Evolutionary conservation across 1,140 invertebrate genomes (phyloP).

Genomic region (Drosophila ficusphila): DNA sequence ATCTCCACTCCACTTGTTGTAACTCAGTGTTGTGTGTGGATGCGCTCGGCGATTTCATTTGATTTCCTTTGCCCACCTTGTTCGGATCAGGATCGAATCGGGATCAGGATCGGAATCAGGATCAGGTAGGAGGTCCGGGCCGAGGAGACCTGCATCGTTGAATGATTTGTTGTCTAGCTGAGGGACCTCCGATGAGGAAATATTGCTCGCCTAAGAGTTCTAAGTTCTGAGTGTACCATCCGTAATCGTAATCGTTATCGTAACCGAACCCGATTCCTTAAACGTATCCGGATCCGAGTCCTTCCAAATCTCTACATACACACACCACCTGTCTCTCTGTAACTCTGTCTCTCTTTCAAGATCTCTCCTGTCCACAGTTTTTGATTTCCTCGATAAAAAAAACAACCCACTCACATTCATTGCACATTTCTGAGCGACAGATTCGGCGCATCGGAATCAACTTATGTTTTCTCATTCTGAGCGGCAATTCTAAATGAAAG

Average conservation of each 20-base stretch:
- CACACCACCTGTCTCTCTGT: conserved; percentile 26
- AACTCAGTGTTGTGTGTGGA: conserved; percentile 56
- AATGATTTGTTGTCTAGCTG: conserved; percentile 26
- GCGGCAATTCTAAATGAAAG: conserved; percentile 18
- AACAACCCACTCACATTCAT: conserved; percentile 49
- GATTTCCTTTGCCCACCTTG: conserved; percentile 27
- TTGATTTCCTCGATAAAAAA: conserved; percentile 32
- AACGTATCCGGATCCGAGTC: conserved; percentile 44
- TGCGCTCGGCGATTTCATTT: conserved; percentile 40
- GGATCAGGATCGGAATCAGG: background rate
- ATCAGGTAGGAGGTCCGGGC: conserved; percentile 29
- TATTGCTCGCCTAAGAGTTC: conserved; percentile 7
- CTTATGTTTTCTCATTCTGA: conserved; percentile 33
- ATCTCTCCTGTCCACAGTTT: conserved; percentile 39
- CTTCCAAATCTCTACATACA: conserved; percentile 28
- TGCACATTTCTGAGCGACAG: conserved; percentile 41
- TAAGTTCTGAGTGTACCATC: conserved; percentile 12
- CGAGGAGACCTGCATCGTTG: conserved; percentile 33
- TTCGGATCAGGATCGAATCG: conserved; percentile 14
- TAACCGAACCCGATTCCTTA: conserved; percentile 41
- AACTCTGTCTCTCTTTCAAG: conserved; percentile 34
- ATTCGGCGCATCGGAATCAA: conserved; percentile 36
- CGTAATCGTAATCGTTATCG: conserved; percentile 16
- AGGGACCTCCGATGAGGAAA: conserved; percentile 19
- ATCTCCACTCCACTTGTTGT: conserved; percentile 27